Conservation (phyloP, 2,797 vertebrate species). For the Octomys mimax region DNA sequence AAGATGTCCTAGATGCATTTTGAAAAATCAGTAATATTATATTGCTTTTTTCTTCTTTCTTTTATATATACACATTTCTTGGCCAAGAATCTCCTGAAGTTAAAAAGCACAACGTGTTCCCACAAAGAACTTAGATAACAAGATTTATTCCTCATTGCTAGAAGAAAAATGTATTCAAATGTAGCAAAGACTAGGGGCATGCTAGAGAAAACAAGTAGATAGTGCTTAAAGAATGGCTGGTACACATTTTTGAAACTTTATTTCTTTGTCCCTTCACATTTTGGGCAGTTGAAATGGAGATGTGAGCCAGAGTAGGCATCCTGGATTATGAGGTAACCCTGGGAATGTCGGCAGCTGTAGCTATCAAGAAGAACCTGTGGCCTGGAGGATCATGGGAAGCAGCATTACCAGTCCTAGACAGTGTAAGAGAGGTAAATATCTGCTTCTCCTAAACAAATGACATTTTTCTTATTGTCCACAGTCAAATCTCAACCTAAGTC, state of each 20-base stretch:
- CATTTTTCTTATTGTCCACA: background rate
- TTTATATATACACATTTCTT: background rate
- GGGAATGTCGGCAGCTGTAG: background rate
- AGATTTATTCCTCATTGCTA: background rate
- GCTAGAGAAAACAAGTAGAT: background rate
- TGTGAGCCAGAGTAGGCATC: background rate
- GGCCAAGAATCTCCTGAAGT: conserved; percentile 55
- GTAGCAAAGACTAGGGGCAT: background rate
- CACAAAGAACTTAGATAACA: background rate
- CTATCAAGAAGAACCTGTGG: background rate
- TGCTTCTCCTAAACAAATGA: background rate
- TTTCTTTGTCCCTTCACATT: conserved; percentile 39
- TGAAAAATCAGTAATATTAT: background rate
- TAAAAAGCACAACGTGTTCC: background rate
- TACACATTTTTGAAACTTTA: background rate
- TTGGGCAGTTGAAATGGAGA: background rate
- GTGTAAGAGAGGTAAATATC: background rate
- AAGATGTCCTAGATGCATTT: conserved; percentile 54
- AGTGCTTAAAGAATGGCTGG: background rate
- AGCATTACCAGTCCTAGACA: background rate
- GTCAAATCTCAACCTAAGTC: background rate
- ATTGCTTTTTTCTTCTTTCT: background rate
- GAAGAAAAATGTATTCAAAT: background rate
- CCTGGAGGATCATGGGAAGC: background rate
- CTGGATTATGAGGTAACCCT: background rate